Evolutionary conservation across 2,113 vertebrate species (phyloP), one percentile per base, ranked within the genome.

Genomic region (Leucopternis melanops): DNA sequence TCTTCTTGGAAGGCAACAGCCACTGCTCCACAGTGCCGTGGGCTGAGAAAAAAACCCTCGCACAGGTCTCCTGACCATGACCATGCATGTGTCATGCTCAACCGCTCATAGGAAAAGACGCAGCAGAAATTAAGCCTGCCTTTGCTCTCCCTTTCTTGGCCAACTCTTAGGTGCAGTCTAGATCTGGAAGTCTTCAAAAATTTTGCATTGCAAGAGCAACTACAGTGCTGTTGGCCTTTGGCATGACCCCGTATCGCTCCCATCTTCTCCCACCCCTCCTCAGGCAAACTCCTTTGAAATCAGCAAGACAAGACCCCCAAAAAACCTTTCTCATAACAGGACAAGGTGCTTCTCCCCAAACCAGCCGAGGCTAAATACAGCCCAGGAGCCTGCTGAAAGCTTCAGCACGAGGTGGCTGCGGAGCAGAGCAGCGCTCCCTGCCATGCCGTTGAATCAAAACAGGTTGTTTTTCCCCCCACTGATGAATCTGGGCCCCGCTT

Each of bases 201-300:
- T 36, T 45, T 13, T 66, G 78, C 52, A 40, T 6, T 57, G 8
- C 40, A 79, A 84, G 66, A 82, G n/a, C 72, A 89, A 20, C 31
- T 23, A 13, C 40, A 47, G 45, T 0, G 0, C 61, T 44, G 25
- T 1, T 45, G 54, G 84, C 32, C n/a, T 59, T 67, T 25, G 58
- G 32, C 61, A 36, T 10, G 21, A 58, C 31, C 22, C 29, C 0
- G 0, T 1, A 18, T 34, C 1, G 1, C 38, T 74, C 55, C 29
- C 47, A n/a, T 13, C 50, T 67, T 50, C 69, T 77, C 59, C 86
- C 20, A 6, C 11, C 18, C 55, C 45, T 42, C 13, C 47, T 85
- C n/a, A 49, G 16, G 34, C 36, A 88, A 87, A 77, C n/a, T 42
- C 45, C 29, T 58, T 16, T 54, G 16, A 42, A 74, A 47, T 40